Evolutionary conservation across 2,113 vertebrate species (phyloP).

Genomic region (Leptobrachium leishanense): DNA sequence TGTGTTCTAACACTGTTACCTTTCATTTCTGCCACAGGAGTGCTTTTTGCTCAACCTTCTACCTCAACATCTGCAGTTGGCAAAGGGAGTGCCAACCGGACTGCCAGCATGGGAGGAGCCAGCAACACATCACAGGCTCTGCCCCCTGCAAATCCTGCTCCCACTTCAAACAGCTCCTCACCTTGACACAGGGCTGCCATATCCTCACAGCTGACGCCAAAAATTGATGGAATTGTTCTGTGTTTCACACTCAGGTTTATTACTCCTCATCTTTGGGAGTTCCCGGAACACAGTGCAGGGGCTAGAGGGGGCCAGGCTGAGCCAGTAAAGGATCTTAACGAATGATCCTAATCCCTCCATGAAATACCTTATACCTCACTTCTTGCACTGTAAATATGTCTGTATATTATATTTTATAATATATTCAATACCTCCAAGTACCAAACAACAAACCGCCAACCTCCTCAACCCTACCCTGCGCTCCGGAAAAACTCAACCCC

Average conservation of each 20-base stretch:
- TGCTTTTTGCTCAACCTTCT: conserved; percentile 88
- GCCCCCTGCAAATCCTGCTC: conserved; percentile 71
- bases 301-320: conserved; percentile 24
- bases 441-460: conserved; percentile 58
- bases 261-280: conserved; percentile 8
- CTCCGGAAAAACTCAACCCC: conserved; percentile 11
- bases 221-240: conserved; percentile 54
- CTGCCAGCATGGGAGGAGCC: conserved; percentile 53
- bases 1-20: not conserved
- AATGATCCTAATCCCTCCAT: conserved; percentile 6
- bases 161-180: conserved; percentile 82
- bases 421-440: conserved; percentile 57
- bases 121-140: conserved; percentile 61
- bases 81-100: conserved; percentile 62
- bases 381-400: conserved; percentile 39
- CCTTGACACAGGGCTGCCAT: not conserved
- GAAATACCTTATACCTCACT: conserved; percentile 16
- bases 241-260: conserved; percentile 57
- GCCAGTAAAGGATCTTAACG: conserved; percentile 40
- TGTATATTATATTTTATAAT: conserved; percentile 59
- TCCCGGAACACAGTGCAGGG: conserved; percentile 47
- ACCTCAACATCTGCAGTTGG: conserved; percentile 68
- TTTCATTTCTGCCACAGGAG: conserved; percentile 67
- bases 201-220: conserved; percentile 56
- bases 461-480: conserved; percentile 15